phyloP scores from a whole-genome alignment of 2,888 invertebrate species.

The Mythimna pallens region DNA sequence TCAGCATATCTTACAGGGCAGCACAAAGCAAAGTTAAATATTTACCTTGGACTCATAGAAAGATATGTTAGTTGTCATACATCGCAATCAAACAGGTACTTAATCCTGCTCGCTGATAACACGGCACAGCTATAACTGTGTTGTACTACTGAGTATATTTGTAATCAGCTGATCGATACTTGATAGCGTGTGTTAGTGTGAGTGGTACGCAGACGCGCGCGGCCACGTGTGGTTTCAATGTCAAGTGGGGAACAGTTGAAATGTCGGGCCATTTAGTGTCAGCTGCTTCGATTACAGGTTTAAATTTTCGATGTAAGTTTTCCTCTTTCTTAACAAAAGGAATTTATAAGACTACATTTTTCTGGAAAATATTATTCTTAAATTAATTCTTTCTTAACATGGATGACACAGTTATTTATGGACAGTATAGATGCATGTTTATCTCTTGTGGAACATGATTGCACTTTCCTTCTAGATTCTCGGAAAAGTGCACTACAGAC shows the following conservation, averaged over 20 bases:
- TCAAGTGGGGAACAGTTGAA: constrained; percentile 32
- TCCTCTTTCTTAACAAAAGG: neutral
- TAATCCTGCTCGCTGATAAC: constrained; percentile 48
- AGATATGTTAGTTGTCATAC: constrained; percentile 24
- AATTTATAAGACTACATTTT: neutral
- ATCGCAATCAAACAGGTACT: constrained; percentile 43
- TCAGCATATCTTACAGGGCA: constrained; percentile 1
- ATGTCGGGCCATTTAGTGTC: constrained; percentile 1
- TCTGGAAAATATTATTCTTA: neutral
- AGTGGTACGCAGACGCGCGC: neutral
- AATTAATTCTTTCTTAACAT: no score
- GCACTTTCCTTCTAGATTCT: neutral
- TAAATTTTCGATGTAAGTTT: neutral
- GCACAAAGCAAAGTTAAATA: constrained; percentile 28
- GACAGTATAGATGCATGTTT: no score
- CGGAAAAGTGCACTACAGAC: no score
- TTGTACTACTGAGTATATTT: constrained; percentile 1
- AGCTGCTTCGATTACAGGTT: constrained; percentile 6
- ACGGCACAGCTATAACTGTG: neutral
- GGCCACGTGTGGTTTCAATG: constrained; percentile 41
- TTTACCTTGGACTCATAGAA: constrained; percentile 36
- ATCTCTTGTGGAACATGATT: no score
- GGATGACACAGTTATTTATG: no score
- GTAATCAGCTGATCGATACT: constrained; percentile 59
- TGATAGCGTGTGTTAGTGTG: constrained; percentile 36